These are phyloP conservation scores for Trichomalopsis sarcophagae DNA, from an alignment of 1,140 invertebrate genomes.

Conservation along the genomic window DNA sequence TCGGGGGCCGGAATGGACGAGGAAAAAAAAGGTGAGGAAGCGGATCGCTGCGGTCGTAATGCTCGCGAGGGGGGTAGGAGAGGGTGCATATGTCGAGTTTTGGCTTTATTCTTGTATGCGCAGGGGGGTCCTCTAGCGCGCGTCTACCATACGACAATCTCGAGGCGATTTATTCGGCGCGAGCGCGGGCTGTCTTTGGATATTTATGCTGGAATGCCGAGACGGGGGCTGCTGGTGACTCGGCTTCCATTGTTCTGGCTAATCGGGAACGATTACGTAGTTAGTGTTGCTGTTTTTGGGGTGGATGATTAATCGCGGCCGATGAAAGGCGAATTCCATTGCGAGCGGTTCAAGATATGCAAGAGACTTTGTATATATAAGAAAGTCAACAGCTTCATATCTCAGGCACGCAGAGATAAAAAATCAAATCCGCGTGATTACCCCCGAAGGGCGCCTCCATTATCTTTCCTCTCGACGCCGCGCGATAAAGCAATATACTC, in stretches of 20 bases:
- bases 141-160: neutral
- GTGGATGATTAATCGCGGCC: too few species aligned
- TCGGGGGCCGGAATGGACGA: neutral
- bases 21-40: neutral
- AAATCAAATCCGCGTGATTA: neutral
- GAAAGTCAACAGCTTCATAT: neutral
- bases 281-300: neutral
- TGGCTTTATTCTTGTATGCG: neutral
- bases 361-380: too few species aligned
- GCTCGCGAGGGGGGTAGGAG: neutral
- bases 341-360: too few species aligned
- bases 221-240: neutral
- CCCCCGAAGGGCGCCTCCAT: neutral
- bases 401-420: neutral
- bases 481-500: neutral
- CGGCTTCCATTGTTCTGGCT: neutral
- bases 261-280: neutral
- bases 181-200: neutral
- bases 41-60: neutral
- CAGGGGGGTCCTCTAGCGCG: neutral
- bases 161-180: neutral
- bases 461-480: neutral
- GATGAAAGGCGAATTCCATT: too few species aligned
- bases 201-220: slow-evolving; percentile 13
- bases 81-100: slow-evolving; percentile 34